Conservation (phyloP, 2,797 vertebrate species). For the Odontamblyopus rebecca region DNA sequence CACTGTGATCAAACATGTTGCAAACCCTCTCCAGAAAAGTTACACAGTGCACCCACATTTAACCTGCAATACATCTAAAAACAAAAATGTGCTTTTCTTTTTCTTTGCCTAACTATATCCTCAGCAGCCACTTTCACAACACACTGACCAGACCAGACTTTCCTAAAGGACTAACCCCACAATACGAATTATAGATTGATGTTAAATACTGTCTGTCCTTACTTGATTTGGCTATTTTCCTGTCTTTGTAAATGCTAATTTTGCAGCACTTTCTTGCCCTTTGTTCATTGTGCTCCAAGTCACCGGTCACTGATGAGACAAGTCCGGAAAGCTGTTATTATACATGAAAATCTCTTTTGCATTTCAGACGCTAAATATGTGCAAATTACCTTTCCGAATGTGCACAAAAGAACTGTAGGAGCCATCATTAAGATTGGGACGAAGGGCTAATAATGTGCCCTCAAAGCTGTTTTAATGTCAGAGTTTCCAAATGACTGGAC, state of each 20-base stretch:
- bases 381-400: slow-evolving; percentile 44
- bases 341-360: slow-evolving; percentile 35
- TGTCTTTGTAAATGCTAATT: slow-evolving; percentile 30
- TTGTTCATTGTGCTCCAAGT: slow-evolving; percentile 40
- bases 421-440: slow-evolving; percentile 45
- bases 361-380: slow-evolving; percentile 43
- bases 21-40: no score
- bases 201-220: slow-evolving; percentile 3
- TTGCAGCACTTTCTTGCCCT: slow-evolving; percentile 20
- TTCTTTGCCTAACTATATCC: background rate
- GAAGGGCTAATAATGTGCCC: slow-evolving; percentile 37
- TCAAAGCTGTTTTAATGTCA: slow-evolving; percentile 34
- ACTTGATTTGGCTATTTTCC: slow-evolving; percentile 12
- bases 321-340: slow-evolving; percentile 32
- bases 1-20: no score
- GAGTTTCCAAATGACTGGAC: slow-evolving; percentile 6
- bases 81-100: background rate
- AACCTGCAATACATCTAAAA: background rate
- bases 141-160: background rate
- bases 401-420: slow-evolving; percentile 55
- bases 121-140: background rate
- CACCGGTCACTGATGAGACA: slow-evolving; percentile 30
- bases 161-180: background rate
- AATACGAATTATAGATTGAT: slow-evolving; percentile 4
- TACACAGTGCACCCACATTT: no score